Evolutionary conservation across 2,113 vertebrate genomes (phyloP), one percentile per base, ranked within the genome.

Genomic region (Pongo pygmaeus): DNA sequence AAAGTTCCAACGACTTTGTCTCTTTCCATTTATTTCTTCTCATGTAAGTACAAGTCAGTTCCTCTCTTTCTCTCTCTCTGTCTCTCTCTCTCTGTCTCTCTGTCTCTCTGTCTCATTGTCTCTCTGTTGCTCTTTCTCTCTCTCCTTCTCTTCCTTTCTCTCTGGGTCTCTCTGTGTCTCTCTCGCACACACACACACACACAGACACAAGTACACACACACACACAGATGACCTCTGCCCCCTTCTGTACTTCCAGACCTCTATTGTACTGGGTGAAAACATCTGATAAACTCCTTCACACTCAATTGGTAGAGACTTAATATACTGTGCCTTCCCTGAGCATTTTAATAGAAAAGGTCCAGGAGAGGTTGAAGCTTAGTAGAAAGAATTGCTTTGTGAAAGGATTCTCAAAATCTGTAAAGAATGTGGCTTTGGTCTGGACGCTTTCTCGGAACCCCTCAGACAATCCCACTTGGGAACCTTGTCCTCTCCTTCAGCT

Each of bases 331-430:
- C 23, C 77, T 96, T 69, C 48, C 57, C n/a, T 80, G 80, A 74
- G 10, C 17, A 84, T 93, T 84, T 79, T 77, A 69, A 89, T 87
- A 48, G 27, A 77, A 89, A 83, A 96, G 38, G n/a, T 91, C 59
- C 70, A 59, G 81, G 81, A 95, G 17, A 91, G 38, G 40, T 75
- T 69, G 70, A 80, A 59, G 20, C 85, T 93, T 84, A 48, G 30
- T 64, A n/a, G 79, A 88, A 93, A 89, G 74, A 94, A 94, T 92
- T 80, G 43, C 83, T 91, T 93, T 92, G 50, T 91, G 74, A 96
- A 61, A 50, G 72, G 89, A 88, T 90, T 96, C 94, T 92, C 38
- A 52, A 46, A 89, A 61, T 94, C 55, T 48, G 25, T 61, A 32
- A 20, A 74, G 40, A 80, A 80, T 57, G 89, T 57, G 74, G 50